Base-by-base conservation (phyloP, 2,888 invertebrate species). In the Meghimatium bilineatum region DNA sequence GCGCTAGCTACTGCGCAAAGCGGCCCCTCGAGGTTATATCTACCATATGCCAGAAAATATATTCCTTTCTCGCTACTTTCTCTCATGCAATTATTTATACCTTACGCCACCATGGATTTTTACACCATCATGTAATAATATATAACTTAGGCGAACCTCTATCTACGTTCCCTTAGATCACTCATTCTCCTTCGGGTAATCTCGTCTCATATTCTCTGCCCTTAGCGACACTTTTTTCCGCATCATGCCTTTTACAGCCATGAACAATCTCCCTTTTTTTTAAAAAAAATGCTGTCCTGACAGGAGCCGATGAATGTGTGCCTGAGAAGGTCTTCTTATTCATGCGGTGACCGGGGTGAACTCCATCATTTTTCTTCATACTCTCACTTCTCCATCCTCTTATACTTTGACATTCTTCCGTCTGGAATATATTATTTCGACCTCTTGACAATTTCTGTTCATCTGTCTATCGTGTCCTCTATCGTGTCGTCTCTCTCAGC, bases 311-410 rank as follows among this genome's bases (percentile, higher is more conserved):
- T 52, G 49, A 52, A 52, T 52, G 14, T 29, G 52, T n/a, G 74
- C 32, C 52, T 52, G 32, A 2, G 74, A 74, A 1, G 29, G 74
- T 49, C 74, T 74, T 74, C 72, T 74, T 20, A 74, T 74, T 74
- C 49, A 26, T 38, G 1, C 74, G 32, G 74, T 74, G 74, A 52
- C 74, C 49, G 32, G 52, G 29, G 17, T 38, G 36, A 60, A 60
- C 63, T 77, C 17, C 26, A 32, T 77, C 36, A 60, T 77, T 63
- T 36, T 77, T 77, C n/a, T 56, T 12, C 60, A 29, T 29, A 29
- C 44, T 3, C 71, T 71, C 23, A 10, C 34, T 71, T 38, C 38
- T 71, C 0, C 3, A 17, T 17, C 34, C 20, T 34, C 12, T 36
- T 69, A 1, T 69, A 12, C 71, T 38, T n/a, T 38, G 20, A 3